Evolutionary conservation across 2,888 invertebrate genomes (phyloP).

Genomic region (Acanthacorydalis orientalis): DNA sequence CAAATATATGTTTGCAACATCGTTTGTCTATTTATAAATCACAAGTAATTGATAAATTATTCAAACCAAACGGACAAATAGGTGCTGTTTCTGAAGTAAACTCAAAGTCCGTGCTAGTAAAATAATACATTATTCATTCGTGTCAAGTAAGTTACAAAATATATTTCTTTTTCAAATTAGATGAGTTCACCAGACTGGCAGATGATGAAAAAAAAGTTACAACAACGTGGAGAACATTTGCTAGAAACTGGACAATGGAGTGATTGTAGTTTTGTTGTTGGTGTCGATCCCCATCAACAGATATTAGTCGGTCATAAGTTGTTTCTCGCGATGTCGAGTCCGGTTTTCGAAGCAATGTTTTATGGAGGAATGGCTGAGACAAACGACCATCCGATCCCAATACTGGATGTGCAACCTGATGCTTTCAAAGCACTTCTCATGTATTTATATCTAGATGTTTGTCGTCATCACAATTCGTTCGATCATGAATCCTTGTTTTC

Average conservation of each 20-base stretch:
- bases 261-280: conserved; percentile 69
- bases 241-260: conserved; percentile 70
- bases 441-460: conserved; percentile 24
- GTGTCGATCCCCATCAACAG: conserved; percentile 58
- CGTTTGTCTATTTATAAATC: too few species aligned
- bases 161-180: background rate
- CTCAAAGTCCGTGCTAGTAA: too few species aligned
- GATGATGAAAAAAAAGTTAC: conserved; percentile 48
- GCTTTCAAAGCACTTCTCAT: conserved; percentile 68
- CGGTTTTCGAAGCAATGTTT: conserved; percentile 81
- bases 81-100: too few species aligned
- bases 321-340: conserved; percentile 71
- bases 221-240: conserved; percentile 55
- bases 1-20: too few species aligned
- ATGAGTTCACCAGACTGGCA: conserved; percentile 60
- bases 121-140: too few species aligned
- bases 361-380: conserved; percentile 70
- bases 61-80: too few species aligned
- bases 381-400: conserved; percentile 53
- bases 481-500: conserved; percentile 14
- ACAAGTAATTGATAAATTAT: too few species aligned
- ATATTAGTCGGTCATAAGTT: conserved; percentile 61
- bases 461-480: background rate
- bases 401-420: conserved; percentile 71
- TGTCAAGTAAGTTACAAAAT: too few species aligned